Conservation (phyloP, 2,888 invertebrate species). For the Drosophila ezoana region DNA sequence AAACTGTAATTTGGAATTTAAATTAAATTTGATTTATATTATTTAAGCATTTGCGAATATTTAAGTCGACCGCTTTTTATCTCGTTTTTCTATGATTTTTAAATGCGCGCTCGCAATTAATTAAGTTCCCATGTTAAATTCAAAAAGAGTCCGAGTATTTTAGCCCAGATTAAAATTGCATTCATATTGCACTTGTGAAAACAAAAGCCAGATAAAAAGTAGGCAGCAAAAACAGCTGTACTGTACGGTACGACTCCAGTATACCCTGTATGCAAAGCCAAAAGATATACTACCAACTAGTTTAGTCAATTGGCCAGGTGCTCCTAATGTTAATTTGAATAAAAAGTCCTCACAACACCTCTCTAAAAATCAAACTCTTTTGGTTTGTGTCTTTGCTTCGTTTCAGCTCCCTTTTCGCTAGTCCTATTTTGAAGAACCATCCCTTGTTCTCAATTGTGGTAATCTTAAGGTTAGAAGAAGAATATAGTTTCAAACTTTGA, state of each 20-base stretch:
- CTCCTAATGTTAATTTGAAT: no score
- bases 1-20: conserved; percentile 37
- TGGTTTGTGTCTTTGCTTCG: no score
- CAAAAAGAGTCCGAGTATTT: conserved; percentile 41
- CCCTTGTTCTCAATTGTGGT: no score
- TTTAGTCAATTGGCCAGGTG: no score
- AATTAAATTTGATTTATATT: conserved; percentile 44
- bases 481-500: no score
- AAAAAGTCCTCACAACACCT: no score
- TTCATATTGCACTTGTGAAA: conserved; percentile 29
- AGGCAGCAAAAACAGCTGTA: neutral
- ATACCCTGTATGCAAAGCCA: conserved; percentile 2
- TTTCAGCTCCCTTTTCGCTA: no score
- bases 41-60: conserved; percentile 10
- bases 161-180: conserved; percentile 59
- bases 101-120: conserved; percentile 42
- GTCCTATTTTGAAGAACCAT: no score
- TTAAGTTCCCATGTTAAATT: conserved; percentile 41
- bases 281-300: no score
- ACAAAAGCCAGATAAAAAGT: conserved; percentile 16
- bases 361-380: no score
- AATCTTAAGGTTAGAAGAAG: no score
- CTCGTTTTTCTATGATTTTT: conserved; percentile 24
- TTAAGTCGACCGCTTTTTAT: neutral
- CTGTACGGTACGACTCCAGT: neutral